These are phyloP conservation scores for Tretioscincus oriximinensis DNA, from an alignment of 2,113 vertebrate genomes.

Conservation along the genomic window DNA sequence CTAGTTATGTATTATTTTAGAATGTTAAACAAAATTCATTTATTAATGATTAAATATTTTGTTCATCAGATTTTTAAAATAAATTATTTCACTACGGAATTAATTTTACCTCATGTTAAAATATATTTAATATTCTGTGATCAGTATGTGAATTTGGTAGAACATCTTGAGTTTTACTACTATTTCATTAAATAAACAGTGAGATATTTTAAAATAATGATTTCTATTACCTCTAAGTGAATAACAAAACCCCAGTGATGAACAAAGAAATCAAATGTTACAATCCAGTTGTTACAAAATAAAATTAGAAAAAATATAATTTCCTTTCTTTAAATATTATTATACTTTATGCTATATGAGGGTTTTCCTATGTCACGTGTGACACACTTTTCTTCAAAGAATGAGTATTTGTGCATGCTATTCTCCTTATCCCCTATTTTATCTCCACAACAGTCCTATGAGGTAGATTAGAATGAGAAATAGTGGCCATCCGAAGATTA, in stretches of 20 bases:
- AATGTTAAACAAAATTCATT: conserved; percentile 35
- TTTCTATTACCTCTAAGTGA: conserved; percentile 65
- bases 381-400: no score
- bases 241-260: conserved; percentile 51
- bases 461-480: no score
- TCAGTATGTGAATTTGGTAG: conserved; percentile 54
- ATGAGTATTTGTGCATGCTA: no score
- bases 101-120: conserved; percentile 61
- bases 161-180: conserved; percentile 37
- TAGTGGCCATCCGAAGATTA: no score
- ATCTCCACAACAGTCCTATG: no score
- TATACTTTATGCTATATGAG: background rate
- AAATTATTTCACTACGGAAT: conserved; percentile 51
- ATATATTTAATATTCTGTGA: conserved; percentile 36
- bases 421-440: no score
- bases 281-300: conserved; percentile 48
- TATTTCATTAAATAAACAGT: conserved; percentile 65
- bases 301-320: conserved; percentile 50
- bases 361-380: no score
- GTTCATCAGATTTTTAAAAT: conserved; percentile 40
- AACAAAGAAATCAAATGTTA: conserved; percentile 59
- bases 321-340: background rate
- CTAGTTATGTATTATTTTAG: conserved; percentile 25
- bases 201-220: conserved; percentile 57
- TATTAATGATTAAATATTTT: conserved; percentile 42